Base-by-base conservation (phyloP, 2,113 vertebrate genomes). In the Pycnonotus jocosus region DNA sequence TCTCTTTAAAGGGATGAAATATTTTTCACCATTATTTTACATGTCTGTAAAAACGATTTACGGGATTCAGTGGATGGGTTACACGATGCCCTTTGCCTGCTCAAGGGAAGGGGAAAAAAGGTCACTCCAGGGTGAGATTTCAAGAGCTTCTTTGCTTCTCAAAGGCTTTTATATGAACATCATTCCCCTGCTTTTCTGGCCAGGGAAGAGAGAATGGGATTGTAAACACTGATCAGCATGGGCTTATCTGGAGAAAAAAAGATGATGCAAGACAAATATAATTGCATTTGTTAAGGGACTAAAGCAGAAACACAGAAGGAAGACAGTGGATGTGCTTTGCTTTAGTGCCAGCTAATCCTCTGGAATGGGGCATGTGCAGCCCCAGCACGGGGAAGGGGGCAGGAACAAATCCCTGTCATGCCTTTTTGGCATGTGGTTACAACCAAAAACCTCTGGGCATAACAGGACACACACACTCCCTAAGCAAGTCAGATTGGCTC, bases 1-100 rank as follows among this genome's bases (percentile, higher is more conserved):
- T 93, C 89, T 96, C 89, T 95, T 96, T 93, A 96, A 92, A 88
- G 83, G 93, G 95, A 96, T 96, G 81, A 94, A 96, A 53, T 50
- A 56, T 92, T 91, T 94, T 80, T 80, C 83, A 61, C 70, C 60
- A 15, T 82, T 96, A 94, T 95, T 96, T 96, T 95, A 91, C 88
- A 94, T 79, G 68, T 89, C 93, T 19, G 17, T 83, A 91, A 81
- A 62, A 95, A 90, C 12, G 83, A 95, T 94, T 97, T 94, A 96
- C 0, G 0, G 91, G 97, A 95, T 95, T 97, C 87, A 88, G 85
- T 13, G 9, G 61, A 91, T 20, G 42, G 88, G 94, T 78, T 93
- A 68, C 61, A 78, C 4, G 5, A 60, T 42, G 95, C 45, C 91
- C 90, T 94, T 92, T 94, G 61, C 51, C 62, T 58, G 90, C 73